Base-by-base conservation (phyloP, 2,113 vertebrate species). In the Ariopsis seemanni region DNA sequence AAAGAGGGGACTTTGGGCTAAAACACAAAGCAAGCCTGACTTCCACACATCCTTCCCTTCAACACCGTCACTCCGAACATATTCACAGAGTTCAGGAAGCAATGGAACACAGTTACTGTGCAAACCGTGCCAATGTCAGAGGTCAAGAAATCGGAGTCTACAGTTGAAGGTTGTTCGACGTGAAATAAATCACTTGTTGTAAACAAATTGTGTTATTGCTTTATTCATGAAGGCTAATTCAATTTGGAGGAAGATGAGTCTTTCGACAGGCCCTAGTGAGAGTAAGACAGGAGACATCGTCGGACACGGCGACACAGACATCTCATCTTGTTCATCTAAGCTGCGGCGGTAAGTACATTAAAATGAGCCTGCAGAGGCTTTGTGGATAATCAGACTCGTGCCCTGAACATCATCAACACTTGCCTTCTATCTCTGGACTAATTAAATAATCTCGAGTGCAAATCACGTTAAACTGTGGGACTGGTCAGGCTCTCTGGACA, bases 161-260 rank as follows among this genome's bases (percentile, higher is more conserved):
- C 93, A 90, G 89, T 84, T 89, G 92, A 94, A 91, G 83, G n/a
- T 82, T 2, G 92, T 91, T 90, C 94, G 94, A 95, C 93, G 93
- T 92, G 86, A 91, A 95, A 95, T 94, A 94, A 95, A 95, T 94
- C 91, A 95, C 86, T 92, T 91, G 92, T 92, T 92, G 94, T 94
- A 95, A 94, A 95, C 93, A 95, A 96, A 96, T 95, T 94, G 91
- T 92, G 85, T 95, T 94, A 94, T 94, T 92, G 92, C 92, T 94
- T 95, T 95, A 96, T 95, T 96, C 93, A 95, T 93, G 94, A 93
- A 91, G 91, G 91, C 92, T 95, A 93, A 96, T 95, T 93, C 75
- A 85, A 95, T 96, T 95, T 94, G 88, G 88, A 18, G 60, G 80
- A 86, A 91, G 90, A 92, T 25, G 87, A 93, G 91, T 91, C 93